Evolutionary conservation across 2,113 vertebrate species (phyloP), one percentile per base, ranked within the genome.

Genomic region (Gavia stellata): DNA sequence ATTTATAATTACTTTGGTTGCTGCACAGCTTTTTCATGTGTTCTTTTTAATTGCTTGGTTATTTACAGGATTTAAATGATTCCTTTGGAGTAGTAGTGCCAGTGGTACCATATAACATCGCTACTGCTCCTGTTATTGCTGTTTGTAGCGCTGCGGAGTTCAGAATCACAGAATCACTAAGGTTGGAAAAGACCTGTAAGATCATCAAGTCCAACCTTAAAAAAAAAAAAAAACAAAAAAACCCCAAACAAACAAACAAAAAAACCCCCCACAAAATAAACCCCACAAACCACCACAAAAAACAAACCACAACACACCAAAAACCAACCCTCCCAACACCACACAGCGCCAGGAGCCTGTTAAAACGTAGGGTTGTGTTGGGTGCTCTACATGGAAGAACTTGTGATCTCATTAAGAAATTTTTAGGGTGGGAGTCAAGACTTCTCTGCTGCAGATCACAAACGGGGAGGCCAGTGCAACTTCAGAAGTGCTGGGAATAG

Each of bases 11-110:
- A 68, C 55, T 95, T 84, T 2, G 5, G 56, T 85, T 50, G n/a
- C 65, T 92, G 55, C 42, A 86, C 20, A 82, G 73, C 11, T 86
- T 92, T 93, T 71, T 84, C 34, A 28, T 82, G 53, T 4, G 4
- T 56, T 94, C 81, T 65, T 81, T 90, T 79, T 77, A 83, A 94
- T 93, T 95, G 83, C 66, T 78, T 90, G 34, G 55, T 71, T 93
- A 81, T 86, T 96, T 91, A 65, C 67, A 58, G 49, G 55, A 45
- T 74, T 95, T 71, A 88, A 86, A 73, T 65, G n/a, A 56, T 40
- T 90, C 61, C 61, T 81, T 87, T 0, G 3, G 42, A 45, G 50
- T 8, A 53, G 73, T 7, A 4, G 77, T 75, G 77, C 52, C 94
- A 81, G 50, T 36, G 55, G 38, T 86, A 47, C 86, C 52, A 26